phyloP scores from a whole-genome alignment of 2,797 vertebrate genomes.

The Rachycentron canadum region DNA sequence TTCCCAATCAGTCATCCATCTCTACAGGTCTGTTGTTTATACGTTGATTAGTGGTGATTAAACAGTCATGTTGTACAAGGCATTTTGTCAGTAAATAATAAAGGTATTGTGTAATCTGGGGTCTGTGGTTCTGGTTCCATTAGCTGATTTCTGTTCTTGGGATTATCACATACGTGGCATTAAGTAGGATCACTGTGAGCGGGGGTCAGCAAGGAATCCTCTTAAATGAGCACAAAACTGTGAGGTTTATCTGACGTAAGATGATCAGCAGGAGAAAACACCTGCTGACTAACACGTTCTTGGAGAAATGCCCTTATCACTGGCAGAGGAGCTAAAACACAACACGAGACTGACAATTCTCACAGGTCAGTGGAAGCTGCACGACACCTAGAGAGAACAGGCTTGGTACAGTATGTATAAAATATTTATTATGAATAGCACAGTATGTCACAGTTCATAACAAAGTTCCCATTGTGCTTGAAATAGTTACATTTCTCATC shows the following conservation, averaged over 20 bases:
- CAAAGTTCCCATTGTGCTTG: conserved; percentile 83
- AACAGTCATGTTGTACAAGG: not conserved
- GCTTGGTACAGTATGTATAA: conserved; percentile 76
- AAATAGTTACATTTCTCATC: conserved; percentile 78
- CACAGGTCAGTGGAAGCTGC: not conserved
- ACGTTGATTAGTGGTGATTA: not conserved
- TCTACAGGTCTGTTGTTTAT: not conserved
- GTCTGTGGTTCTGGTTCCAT: conserved; percentile 60
- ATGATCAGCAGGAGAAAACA: conserved; percentile 70
- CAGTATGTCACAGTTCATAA: conserved; percentile 81
- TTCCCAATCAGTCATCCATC: not conserved
- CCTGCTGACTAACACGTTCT: conserved; percentile 73
- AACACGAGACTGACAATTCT: conserved; percentile 20
- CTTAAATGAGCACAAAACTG: conserved; percentile 77
- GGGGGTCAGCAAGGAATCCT: conserved; percentile 75
- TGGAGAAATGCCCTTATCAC: conserved; percentile 44
- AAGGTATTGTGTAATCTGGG: conserved; percentile 16
- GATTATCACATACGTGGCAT: conserved; percentile 71
- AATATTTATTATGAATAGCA: conserved; percentile 87
- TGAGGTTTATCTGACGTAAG: conserved; percentile 71
- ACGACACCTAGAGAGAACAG: conserved; percentile 23
- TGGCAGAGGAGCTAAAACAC: conserved; percentile 37
- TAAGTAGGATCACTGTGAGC: conserved; percentile 78
- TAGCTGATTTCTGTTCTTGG: conserved; percentile 70
- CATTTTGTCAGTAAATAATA: conserved; percentile 4